These are phyloP conservation scores for Parambassis ranga DNA, from an alignment of 2,797 vertebrate genomes.

Conservation along the genomic window DNA sequence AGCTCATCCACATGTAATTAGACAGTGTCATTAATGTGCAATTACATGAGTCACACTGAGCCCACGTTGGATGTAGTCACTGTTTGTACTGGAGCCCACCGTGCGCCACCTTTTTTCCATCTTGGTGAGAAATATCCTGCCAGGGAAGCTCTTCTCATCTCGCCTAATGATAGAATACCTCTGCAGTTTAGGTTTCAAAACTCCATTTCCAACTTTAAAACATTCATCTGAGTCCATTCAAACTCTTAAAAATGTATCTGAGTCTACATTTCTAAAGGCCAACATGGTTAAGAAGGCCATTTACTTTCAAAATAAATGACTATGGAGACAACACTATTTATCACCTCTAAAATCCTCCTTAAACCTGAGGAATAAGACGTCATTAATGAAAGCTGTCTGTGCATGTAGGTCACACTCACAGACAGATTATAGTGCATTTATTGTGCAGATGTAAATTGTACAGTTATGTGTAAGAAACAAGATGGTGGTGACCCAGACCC, in stretches of 20 bases:
- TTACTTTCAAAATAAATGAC: no score
- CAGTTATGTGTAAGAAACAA: no score
- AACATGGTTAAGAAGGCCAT: not conserved
- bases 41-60: slow-evolving; percentile 67
- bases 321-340: no score
- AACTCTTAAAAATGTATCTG: not conserved
- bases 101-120: not conserved
- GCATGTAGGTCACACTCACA: not conserved
- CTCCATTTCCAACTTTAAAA: not conserved
- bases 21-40: slow-evolving; percentile 62
- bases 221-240: not conserved
- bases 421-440: no score
- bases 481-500: no score
- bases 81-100: slow-evolving; percentile 3
- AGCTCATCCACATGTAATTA: slow-evolving; percentile 51
- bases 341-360: no score
- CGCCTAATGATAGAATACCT: not conserved
- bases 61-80: slow-evolving; percentile 33
- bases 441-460: no score
- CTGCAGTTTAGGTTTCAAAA: not conserved
- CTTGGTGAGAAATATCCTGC: not conserved
- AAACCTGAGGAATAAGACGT: no score
- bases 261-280: not conserved
- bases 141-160: not conserved
- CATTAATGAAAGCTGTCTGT: no score